A percentile compares a stretch with the other conserved stretches of the same genome.
These are phyloP conservation scores for Neoarius graeffei DNA, from an alignment of 2,113 vertebrate genomes.

Conservation along the genomic window DNA sequence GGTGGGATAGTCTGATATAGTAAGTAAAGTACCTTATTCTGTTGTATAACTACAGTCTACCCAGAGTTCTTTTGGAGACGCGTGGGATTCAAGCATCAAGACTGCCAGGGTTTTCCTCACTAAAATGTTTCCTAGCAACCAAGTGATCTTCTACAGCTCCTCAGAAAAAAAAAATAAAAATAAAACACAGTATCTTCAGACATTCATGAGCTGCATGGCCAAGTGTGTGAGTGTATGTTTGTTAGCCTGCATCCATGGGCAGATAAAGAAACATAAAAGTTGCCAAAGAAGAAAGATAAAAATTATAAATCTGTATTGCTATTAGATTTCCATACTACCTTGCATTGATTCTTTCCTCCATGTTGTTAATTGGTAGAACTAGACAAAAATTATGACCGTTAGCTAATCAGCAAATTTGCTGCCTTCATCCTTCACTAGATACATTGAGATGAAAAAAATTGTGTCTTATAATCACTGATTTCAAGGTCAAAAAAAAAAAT, in stretches of 20 bases:
- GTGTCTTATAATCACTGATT: background rate
- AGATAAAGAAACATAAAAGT: background rate
- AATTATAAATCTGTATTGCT: background rate
- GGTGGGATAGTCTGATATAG: background rate
- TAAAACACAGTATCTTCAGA: conserved; percentile 42
- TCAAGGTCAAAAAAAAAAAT: background rate
- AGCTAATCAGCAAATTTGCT: background rate
- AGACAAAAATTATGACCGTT: background rate
- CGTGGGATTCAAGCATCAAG: conserved; percentile 6
- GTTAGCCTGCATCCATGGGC: background rate
- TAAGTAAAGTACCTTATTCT: background rate
- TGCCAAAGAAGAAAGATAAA: background rate
- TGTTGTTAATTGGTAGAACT: background rate
- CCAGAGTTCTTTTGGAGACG: conserved; percentile 13
- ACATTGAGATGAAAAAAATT: background rate
- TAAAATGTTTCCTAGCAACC: conserved; percentile 56
- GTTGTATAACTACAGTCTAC: conserved; percentile 29
- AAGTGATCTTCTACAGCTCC: conserved; percentile 41
- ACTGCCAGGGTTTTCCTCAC: conserved; percentile 41
- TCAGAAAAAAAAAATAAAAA: conserved; percentile 13
- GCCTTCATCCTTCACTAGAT: background rate
- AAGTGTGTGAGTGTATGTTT: background rate
- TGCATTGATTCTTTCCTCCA: background rate
- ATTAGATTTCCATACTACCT: background rate
- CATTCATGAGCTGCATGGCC: conserved; percentile 41